A percentile compares a stretch with the other conserved stretches of the same genome.
phyloP scores from a whole-genome alignment of 2,797 vertebrate species.

The Falco concolor region DNA sequence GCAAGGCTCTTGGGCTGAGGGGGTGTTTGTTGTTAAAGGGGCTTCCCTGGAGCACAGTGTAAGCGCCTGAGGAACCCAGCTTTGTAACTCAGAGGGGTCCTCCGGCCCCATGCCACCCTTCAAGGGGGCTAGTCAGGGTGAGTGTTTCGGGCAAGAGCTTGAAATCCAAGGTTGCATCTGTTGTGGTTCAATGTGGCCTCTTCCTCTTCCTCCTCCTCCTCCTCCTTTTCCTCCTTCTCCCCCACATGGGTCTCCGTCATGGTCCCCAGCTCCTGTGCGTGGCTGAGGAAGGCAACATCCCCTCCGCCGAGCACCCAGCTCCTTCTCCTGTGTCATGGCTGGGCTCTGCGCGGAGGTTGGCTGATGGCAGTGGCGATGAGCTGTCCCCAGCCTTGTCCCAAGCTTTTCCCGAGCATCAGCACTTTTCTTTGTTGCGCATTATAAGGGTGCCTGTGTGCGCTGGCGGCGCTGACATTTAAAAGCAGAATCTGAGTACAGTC shows the following conservation, averaged over 20 bases:
- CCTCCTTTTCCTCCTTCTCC: neutral
- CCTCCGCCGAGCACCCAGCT: neutral
- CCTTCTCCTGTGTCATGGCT: neutral
- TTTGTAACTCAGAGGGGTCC: fast-evolving
- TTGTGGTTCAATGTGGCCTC: neutral
- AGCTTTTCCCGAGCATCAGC: neutral
- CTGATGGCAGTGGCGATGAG: neutral
- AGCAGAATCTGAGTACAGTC: neutral
- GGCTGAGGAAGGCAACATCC: neutral
- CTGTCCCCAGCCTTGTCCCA: neutral
- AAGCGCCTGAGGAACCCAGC: neutral
- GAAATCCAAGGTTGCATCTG: neutral
- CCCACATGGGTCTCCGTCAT: neutral
- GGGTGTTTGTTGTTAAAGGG: neutral
- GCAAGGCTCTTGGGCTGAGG: neutral
- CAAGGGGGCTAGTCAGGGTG: fast-evolving
- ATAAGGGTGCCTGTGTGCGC: neutral
- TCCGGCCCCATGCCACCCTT: neutral
- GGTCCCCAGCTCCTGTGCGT: neutral
- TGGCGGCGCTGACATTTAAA: neutral
- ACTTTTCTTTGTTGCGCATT: neutral
- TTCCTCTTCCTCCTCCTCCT: neutral
- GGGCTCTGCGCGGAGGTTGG: neutral
- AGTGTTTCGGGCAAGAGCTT: neutral
- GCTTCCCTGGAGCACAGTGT: neutral